phyloP scores from a whole-genome alignment of 92 coral and sea anemone genomes.

The Porites cylindrica region DNA sequence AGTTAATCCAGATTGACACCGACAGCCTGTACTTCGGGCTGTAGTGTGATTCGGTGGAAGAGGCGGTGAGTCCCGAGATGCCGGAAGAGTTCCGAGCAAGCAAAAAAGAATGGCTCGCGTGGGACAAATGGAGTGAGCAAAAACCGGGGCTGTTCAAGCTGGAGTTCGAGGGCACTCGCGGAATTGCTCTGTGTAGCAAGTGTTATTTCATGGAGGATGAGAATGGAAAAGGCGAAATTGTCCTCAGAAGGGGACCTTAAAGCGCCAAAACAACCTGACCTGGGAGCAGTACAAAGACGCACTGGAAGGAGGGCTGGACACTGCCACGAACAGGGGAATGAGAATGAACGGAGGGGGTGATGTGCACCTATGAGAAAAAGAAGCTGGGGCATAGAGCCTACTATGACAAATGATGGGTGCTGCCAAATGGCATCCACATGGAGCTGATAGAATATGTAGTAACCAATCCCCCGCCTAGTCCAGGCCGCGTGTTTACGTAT shows the following conservation, averaged over 20 bases:
- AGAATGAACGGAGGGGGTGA: not conserved
- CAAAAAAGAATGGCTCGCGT: constrained; percentile 31
- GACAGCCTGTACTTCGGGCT: constrained; percentile 23
- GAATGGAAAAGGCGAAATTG: not conserved
- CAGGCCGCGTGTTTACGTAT: too few species aligned
- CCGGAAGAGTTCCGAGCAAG: not conserved
- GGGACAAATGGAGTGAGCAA: constrained; percentile 5
- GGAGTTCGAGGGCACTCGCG: constrained; percentile 34
- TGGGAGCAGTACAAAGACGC: not conserved
- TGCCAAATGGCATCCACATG: constrained; percentile 38
- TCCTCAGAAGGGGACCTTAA: constrained; percentile 39
- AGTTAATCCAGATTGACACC: too few species aligned
- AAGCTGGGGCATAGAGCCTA: constrained; percentile 2
- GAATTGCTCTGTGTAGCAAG: constrained; percentile 29
- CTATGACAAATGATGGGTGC: too few species aligned
- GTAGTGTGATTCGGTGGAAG: constrained; percentile 2
- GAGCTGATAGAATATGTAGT: not conserved
- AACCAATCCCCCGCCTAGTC: too few species aligned
- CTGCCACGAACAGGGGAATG: constrained; percentile 36
- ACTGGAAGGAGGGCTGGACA: constrained; percentile 3
- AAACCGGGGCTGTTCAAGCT: constrained; percentile 17
- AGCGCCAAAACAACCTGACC: constrained; percentile 32
- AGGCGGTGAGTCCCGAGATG: not conserved
- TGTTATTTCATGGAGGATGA: too few species aligned
- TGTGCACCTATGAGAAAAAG: constrained; percentile 29